These are phyloP conservation scores for Enteromius anoplus DNA, from an alignment of 2,797 vertebrate genomes.

Conservation along the genomic window DNA sequence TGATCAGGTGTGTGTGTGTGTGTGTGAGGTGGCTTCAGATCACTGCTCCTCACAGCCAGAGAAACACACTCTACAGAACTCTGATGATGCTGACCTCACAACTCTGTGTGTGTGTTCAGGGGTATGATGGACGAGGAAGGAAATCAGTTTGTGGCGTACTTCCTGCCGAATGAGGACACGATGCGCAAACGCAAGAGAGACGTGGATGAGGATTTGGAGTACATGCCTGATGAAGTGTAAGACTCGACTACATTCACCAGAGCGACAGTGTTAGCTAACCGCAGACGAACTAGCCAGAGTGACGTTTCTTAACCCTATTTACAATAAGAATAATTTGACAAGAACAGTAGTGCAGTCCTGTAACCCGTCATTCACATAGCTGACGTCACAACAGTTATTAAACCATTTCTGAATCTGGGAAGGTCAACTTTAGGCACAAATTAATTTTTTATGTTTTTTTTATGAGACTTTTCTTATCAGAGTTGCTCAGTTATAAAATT, in stretches of 20 bases:
- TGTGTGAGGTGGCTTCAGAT: not conserved
- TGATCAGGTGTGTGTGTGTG: constrained; percentile 85
- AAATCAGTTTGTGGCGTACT: constrained; percentile 97
- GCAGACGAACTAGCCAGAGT: not conserved
- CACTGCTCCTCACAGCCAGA: not conserved
- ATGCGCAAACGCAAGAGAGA: constrained; percentile 92
- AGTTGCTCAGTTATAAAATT: too few species aligned
- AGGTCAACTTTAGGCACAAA: too few species aligned
- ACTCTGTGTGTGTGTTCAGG: constrained; percentile 67
- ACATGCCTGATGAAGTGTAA: constrained; percentile 90
- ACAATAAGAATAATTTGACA: too few species aligned
- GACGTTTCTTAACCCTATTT: too few species aligned
- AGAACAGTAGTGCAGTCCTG: too few species aligned
- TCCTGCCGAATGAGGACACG: constrained; percentile 91
- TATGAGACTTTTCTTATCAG: too few species aligned
- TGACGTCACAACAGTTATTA: too few species aligned
- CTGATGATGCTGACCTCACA: not conserved
- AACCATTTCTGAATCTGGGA: too few species aligned
- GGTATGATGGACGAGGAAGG: constrained; percentile 99
- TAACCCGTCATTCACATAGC: too few species aligned
- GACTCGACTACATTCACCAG: constrained; percentile 49
- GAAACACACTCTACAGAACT: not conserved
- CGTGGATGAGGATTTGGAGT: constrained; percentile 88
- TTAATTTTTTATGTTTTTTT: too few species aligned
- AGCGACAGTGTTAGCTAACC: not conserved